Evolutionary conservation across 2,797 vertebrate species (phyloP), one percentile per base, ranked within the genome.

Genomic region (Pyrocephalus nanus): DNA sequence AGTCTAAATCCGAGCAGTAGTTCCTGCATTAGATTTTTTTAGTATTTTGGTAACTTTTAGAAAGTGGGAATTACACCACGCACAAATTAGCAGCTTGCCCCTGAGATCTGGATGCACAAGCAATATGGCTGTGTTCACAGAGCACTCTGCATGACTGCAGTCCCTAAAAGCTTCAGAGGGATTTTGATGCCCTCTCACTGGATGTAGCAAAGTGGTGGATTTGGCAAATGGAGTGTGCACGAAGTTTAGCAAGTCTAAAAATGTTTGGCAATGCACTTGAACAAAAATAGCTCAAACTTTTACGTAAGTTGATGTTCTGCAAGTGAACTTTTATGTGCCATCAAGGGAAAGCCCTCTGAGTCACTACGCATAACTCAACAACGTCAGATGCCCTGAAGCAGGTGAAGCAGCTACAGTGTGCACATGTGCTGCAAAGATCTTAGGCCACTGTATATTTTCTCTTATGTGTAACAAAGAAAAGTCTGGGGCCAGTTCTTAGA

Each of bases 241-340:
- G 53, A 88, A 86, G 76, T 90, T 81, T 83, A 95, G n/a, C 22
- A 62, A 61, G 26, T 78, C 69, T 83, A 88, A 95, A 96, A 93
- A 86, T 75, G 43, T 72, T 86, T 19, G 4, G 66, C 72, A 84
- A 84, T 66, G 47, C 84, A 57, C 71, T 82, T 64, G 58, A 80
- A 86, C 80, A 93, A 90, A 92, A 95, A 94, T 87, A 95, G 77
- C 82, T 72, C 71, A 43, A 73, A 87, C 67, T 91, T 96, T 94
- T 88, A 92, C 2, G 1, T 94, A 95, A 94, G 64, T 47, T 82
- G 85, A 85, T 64, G 67, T 70, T 83, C 65, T 47, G 40, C 53
- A 70, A 92, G 40, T 86, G 90, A 97, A 94, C 77, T 85, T 90
- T 36, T 50, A 70, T 66, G n/a, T 62, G 87, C n/a, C 77, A 67